Evolutionary conservation across 2,113 vertebrate species (phyloP), one percentile per base, ranked within the genome.

Genomic region (Calidris pugnax): DNA sequence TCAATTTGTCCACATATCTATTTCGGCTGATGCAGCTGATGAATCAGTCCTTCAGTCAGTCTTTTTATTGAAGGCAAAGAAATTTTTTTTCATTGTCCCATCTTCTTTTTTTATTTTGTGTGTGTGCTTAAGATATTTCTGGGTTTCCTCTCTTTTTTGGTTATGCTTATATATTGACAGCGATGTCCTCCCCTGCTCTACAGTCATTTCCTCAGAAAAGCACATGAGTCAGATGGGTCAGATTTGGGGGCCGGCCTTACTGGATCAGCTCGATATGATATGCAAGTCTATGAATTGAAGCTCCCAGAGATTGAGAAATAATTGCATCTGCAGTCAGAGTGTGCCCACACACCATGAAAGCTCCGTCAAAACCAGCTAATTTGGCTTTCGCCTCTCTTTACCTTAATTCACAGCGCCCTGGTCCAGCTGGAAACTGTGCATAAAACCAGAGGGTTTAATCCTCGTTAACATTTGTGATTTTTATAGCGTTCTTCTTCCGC

Each of bases 311-410:
- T 0, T 72, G 79, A 67, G 77, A 75, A 90, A 68, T 90, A 92
- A 92, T 88, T 83, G 43, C 5, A 0, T 75, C 62, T 87, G 55
- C 43, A n/a, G 7, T 53, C 48, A 75, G 37, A 50, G 30, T n/a
- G 28, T 17, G 3, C 80, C 53, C 67, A 55, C 84, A 67, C 1
- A 1, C 82, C 59, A 59, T 33, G 66, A 68, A 87, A 79, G 7
- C n/a, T 88, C 67, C 62, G 82, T 55, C 79, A 79, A 59, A 80
- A 63, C 35, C 0, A 0, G 57, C 56, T 92, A 15, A 92, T 85
- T 93, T 64, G 82, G 57, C 63, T 85, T 92, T 85, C 10, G 45
- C 14, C 37, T 76, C 71, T 92, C 89, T 83, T 93, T 92, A 88
- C 26, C 53, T 94, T 94, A 89, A 89, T 73, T 83, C 48, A 68